A percentile compares a stretch with the other conserved stretches of the same genome.
These are phyloP conservation scores for Thalassoma bifasciatum DNA, from an alignment of 2,113 vertebrate genomes.

Conservation along the genomic window DNA sequence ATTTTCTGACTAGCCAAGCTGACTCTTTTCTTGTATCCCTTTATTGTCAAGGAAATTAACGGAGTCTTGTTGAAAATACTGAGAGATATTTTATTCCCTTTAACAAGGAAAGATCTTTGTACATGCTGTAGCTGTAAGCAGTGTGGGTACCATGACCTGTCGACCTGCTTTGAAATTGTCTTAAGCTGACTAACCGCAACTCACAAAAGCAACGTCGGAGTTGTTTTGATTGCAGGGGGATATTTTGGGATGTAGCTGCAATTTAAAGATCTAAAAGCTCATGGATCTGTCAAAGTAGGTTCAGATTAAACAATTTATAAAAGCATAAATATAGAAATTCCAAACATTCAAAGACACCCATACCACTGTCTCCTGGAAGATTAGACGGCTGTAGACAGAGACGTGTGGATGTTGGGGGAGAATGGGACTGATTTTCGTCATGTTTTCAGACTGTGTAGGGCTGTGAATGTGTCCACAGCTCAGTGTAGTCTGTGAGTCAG, in stretches of 20 bases:
- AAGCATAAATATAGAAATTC: too few relatives aligned
- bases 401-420: not conserved
- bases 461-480: too few relatives aligned
- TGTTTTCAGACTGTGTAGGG: constrained; percentile 3
- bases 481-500: constrained; percentile 26
- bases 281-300: not conserved
- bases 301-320: not conserved
- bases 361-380: not conserved
- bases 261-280: not conserved
- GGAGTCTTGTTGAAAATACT: too few relatives aligned
- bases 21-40: too few relatives aligned
- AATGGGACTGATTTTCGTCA: not conserved
- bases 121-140: too few relatives aligned
- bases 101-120: too few relatives aligned
- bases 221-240: constrained; percentile 2
- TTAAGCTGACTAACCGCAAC: not conserved
- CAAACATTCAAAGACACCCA: not conserved
- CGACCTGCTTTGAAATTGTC: not conserved
- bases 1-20: too few relatives aligned
- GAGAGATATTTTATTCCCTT: too few relatives aligned
- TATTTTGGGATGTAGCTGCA: not conserved
- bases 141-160: too few relatives aligned
- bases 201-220: not conserved
- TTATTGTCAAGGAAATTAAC: too few relatives aligned
- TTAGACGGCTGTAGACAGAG: not conserved